Conservation (phyloP, 2,888 invertebrate genomes). For the Latrodectus elegans region DNA sequence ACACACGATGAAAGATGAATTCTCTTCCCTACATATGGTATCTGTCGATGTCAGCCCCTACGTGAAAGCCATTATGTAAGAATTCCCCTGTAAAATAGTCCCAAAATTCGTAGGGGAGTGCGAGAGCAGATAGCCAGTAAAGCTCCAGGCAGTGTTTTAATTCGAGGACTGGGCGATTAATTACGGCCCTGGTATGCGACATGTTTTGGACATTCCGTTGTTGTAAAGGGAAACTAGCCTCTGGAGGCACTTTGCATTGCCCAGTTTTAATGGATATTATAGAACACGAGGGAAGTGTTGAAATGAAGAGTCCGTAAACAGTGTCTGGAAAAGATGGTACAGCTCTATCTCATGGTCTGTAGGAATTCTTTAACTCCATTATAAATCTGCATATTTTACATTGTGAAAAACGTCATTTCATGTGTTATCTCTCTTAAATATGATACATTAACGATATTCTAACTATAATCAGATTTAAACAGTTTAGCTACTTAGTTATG, state of each 20-base stretch:
- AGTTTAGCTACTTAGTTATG: too few species aligned
- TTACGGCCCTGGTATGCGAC: constrained; percentile 49
- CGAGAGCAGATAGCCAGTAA: neutral
- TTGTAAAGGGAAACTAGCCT: constrained; percentile 26
- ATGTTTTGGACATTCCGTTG: constrained; percentile 56
- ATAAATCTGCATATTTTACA: too few species aligned
- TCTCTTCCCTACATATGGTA: constrained; percentile 1
- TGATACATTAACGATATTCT: too few species aligned
- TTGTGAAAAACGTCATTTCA: too few species aligned
- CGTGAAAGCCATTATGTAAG: constrained; percentile 57
- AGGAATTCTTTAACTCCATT: too few species aligned
- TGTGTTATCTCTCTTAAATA: too few species aligned
- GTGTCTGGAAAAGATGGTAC: neutral
- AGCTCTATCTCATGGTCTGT: too few species aligned
- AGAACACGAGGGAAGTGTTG: neutral
- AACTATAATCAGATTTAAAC: too few species aligned
- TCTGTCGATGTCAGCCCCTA: constrained; percentile 26
- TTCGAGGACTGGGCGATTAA: constrained; percentile 47
- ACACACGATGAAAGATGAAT: constrained; percentile 41
- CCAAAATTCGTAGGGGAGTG: constrained; percentile 21
- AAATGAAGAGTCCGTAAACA: neutral
- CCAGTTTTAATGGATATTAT: constrained; percentile 33
- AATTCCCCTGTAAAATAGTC: constrained; percentile 52
- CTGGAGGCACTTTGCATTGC: constrained; percentile 26
- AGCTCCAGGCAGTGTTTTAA: constrained; percentile 35